Conservation (phyloP, 1,140 invertebrate species). For the Kradibia gibbosae region DNA sequence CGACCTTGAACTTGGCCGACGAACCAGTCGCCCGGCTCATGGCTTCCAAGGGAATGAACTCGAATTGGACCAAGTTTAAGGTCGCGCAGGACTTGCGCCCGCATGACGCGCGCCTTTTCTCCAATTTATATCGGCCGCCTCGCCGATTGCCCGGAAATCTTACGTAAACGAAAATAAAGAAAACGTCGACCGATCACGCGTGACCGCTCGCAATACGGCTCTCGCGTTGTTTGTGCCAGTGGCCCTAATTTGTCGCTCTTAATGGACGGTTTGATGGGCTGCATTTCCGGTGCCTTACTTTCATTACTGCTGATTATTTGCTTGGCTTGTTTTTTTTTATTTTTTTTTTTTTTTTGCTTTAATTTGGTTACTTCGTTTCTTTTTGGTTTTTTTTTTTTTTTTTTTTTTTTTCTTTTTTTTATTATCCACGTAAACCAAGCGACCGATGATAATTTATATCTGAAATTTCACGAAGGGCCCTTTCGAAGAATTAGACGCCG, state of each 20-base stretch:
- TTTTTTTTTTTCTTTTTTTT: no score
- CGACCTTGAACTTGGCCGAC: constrained; percentile 47
- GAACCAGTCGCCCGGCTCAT: constrained; percentile 34
- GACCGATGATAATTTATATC: no score
- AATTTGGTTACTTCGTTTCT: no score
- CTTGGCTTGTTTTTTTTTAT: neutral
- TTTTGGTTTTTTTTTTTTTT: no score
- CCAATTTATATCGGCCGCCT: neutral
- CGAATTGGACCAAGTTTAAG: constrained; percentile 58
- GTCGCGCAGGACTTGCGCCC: constrained; percentile 34
- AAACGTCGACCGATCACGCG: neutral
- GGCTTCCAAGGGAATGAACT: constrained; percentile 20
- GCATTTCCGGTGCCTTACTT: constrained; percentile 14
- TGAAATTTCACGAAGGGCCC: no score
- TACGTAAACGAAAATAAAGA: constrained; percentile 16
- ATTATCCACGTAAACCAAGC: no score
- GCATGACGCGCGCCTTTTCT: constrained; percentile 22
- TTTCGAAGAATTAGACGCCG: no score
- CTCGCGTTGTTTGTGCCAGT: neutral
- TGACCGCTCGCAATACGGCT: neutral
- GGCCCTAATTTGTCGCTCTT: neutral
- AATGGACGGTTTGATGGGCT: constrained; percentile 13
- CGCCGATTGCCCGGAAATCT: neutral
- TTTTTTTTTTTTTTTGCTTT: no score
- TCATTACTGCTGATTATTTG: neutral